These are phyloP conservation scores for Colaptes auratus DNA, from an alignment of 2,113 vertebrate species.

Conservation along the genomic window DNA sequence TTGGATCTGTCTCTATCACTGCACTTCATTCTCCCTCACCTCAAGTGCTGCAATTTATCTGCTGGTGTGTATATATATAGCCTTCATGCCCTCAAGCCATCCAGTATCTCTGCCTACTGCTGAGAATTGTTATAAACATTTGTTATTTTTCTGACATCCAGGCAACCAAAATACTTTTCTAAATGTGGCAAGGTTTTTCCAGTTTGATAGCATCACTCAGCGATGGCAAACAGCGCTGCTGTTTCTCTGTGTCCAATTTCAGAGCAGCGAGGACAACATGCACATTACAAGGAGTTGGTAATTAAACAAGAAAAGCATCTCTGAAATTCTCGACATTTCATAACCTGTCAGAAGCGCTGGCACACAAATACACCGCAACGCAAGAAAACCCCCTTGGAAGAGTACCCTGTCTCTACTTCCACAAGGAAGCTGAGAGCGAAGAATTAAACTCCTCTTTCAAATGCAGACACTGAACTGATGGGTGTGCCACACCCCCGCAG, in stretches of 20 bases:
- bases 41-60: slow-evolving; percentile 43
- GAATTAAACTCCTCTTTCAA: neutral
- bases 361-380: slow-evolving; percentile 23
- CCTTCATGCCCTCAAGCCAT: slow-evolving; percentile 60
- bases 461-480: neutral
- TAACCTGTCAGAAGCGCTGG: slow-evolving; percentile 10
- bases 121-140: slow-evolving; percentile 68
- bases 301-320: slow-evolving; percentile 57
- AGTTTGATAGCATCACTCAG: slow-evolving; percentile 15
- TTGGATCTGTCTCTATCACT: neutral
- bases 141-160: slow-evolving; percentile 67
- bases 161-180: slow-evolving; percentile 55
- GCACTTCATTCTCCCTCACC: neutral
- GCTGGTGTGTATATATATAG: slow-evolving; percentile 20
- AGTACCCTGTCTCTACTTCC: neutral
- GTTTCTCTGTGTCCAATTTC: slow-evolving; percentile 12
- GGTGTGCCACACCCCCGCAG: neutral
- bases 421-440: neutral
- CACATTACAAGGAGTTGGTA: neutral
- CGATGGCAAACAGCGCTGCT: neutral
- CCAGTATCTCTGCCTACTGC: slow-evolving; percentile 50
- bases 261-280: neutral
- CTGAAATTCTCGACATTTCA: slow-evolving; percentile 37
- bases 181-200: slow-evolving; percentile 14
- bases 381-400: slow-evolving; percentile 6